Evolutionary conservation across 2,113 vertebrate species (phyloP).

Genomic region (Xiphophorus maculatus): DNA sequence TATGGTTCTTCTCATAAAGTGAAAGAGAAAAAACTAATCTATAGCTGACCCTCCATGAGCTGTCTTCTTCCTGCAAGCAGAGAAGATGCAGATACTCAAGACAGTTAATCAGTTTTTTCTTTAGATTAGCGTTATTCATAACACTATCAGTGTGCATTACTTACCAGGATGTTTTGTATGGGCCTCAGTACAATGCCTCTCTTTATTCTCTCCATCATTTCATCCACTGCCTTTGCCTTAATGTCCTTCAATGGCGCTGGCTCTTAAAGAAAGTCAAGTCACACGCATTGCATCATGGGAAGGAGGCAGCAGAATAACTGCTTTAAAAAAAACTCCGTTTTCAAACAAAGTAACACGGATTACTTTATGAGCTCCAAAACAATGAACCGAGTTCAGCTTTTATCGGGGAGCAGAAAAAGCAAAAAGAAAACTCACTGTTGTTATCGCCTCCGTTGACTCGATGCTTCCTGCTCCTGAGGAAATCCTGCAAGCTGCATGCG

Average conservation of each 20-base stretch:
- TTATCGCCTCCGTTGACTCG: constrained; percentile 4
- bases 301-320: neutral
- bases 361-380: neutral
- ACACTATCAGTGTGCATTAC: neutral
- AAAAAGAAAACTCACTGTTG: constrained; percentile 53
- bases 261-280: constrained; percentile 31
- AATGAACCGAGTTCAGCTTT: neutral
- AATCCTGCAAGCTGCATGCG: constrained; percentile 57
- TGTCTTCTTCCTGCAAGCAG: constrained; percentile 68
- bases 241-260: constrained; percentile 20
- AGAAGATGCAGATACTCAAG: constrained; percentile 12
- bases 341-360: neutral
- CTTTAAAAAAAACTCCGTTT: no score
- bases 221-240: constrained; percentile 81
- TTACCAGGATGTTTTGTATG: constrained; percentile 60
- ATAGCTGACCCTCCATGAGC: constrained; percentile 71
- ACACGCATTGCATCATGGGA: neutral
- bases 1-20: neutral
- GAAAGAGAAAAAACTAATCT: neutral
- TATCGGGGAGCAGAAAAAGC: neutral
- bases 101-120: neutral
- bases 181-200: constrained; percentile 81
- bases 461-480: constrained; percentile 71
- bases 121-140: neutral
- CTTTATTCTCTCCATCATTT: constrained; percentile 88